Conservation (phyloP, 2,113 vertebrate genomes). For the Anoplopoma fimbria region DNA sequence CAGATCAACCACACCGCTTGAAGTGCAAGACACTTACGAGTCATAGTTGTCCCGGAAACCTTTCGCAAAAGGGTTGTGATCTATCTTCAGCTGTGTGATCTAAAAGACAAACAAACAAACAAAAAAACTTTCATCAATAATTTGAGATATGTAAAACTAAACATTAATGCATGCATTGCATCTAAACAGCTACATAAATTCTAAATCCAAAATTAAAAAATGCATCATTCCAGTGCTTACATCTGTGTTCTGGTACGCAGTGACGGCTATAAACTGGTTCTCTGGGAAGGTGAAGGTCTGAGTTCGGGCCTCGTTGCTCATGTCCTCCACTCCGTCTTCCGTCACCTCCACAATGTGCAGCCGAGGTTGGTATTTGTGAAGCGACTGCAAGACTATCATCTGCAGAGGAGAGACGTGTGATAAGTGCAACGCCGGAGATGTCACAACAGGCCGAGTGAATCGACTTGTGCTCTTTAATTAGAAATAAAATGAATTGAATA, state of each 20-base stretch:
- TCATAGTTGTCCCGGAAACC: conserved; percentile 99
- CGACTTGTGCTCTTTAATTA: background rate
- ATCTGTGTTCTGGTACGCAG: conserved; percentile 98
- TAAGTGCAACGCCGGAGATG: background rate
- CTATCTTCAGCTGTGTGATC: conserved; percentile 99
- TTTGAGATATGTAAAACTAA: background rate
- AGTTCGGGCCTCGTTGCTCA: conserved; percentile 94
- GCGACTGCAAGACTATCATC: conserved; percentile 98
- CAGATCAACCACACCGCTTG: background rate
- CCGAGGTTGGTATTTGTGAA: conserved; percentile 97
- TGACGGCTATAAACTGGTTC: conserved; percentile 98
- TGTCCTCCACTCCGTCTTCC: conserved; percentile 96
- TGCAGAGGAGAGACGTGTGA: conserved; percentile 64
- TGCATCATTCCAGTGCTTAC: conserved; percentile 80
- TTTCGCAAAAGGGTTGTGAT: conserved; percentile 99
- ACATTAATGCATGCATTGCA: background rate
- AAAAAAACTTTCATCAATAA: background rate
- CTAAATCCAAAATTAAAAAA: background rate
- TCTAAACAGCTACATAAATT: background rate
- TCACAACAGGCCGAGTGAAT: background rate
- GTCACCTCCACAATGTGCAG: conserved; percentile 98
- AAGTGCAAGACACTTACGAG: conserved; percentile 89
- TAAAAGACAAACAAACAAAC: conserved; percentile 69
- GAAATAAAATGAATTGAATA: background rate
- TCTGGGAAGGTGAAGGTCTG: conserved; percentile 98